phyloP scores from a whole-genome alignment of 1,140 invertebrate genomes.

The Polypedilum pembai region DNA sequence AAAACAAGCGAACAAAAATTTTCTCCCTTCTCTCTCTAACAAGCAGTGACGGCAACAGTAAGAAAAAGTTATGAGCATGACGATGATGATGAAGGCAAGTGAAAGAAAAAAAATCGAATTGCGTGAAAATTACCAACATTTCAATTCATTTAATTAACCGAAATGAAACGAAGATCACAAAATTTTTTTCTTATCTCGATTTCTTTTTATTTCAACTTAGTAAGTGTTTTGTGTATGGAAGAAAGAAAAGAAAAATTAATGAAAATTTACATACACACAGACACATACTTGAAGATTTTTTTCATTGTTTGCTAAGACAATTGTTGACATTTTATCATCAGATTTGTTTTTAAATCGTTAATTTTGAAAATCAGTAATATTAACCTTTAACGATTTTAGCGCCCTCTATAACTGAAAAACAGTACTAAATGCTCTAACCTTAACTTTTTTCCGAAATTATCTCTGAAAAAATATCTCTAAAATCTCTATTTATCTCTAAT shows the following conservation, averaged over 20 bases:
- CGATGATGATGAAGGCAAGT: neutral
- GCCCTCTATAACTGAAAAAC: too few relatives aligned
- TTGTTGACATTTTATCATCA: too few relatives aligned
- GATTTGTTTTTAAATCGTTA: too few relatives aligned
- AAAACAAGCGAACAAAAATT: conserved; percentile 3
- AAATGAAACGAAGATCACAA: neutral
- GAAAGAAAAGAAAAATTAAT: neutral
- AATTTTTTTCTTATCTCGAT: neutral
- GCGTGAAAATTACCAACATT: conserved; percentile 18
- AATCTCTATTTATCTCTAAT: too few relatives aligned
- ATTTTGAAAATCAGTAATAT: too few relatives aligned
- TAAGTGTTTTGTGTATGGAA: too few relatives aligned
- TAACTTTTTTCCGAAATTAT: too few relatives aligned
- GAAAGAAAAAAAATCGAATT: conserved; percentile 20
- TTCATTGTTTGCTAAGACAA: too few relatives aligned
- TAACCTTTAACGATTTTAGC: too few relatives aligned
- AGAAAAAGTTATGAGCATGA: neutral
- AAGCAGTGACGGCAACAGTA: neutral
- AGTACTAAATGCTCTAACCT: too few relatives aligned
- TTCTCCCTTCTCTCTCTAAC: neutral
- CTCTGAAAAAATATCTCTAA: too few relatives aligned
- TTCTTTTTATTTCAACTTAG: neutral
- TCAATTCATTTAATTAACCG: conserved; percentile 24
- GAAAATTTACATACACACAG: neutral
- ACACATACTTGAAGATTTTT: too few relatives aligned